These are phyloP conservation scores for Coptodon rendalli DNA, from an alignment of 2,113 vertebrate genomes.

Conservation along the genomic window DNA sequence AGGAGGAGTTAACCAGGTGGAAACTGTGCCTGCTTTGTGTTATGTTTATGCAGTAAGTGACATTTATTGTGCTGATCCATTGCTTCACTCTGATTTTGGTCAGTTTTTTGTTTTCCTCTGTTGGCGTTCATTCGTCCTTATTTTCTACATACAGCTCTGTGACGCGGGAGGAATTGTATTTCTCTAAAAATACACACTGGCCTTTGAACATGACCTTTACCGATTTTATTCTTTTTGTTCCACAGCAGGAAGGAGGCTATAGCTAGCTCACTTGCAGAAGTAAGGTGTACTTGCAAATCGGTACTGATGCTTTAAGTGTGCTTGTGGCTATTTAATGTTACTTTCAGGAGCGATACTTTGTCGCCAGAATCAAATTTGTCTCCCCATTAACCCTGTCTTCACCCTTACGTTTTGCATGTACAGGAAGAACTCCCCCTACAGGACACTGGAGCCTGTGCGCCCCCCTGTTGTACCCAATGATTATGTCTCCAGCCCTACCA, in stretches of 20 bases:
- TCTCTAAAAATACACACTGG: conserved; percentile 13
- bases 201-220: conserved; percentile 18
- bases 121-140: neutral
- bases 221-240: neutral
- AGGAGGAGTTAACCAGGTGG: neutral
- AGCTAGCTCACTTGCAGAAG: neutral
- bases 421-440: conserved; percentile 96
- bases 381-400: neutral
- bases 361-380: neutral
- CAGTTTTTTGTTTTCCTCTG: neutral
- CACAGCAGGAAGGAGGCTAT: neutral
- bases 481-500: conserved; percentile 91
- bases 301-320: neutral
- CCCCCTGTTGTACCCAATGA: conserved; percentile 96
- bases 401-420: neutral
- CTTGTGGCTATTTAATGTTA: neutral
- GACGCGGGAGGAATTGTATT: neutral
- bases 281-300: neutral
- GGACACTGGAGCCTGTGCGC: conserved; percentile 94
- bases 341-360: neutral
- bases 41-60: neutral
- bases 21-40: neutral
- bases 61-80: neutral
- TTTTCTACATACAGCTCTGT: neutral
- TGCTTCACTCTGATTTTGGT: neutral